A percentile compares a stretch with the other conserved stretches of the same genome.
phyloP scores from a whole-genome alignment of 53 echinoderm and acorn worm genomes.

The Mesocentrotus franciscanus region DNA sequence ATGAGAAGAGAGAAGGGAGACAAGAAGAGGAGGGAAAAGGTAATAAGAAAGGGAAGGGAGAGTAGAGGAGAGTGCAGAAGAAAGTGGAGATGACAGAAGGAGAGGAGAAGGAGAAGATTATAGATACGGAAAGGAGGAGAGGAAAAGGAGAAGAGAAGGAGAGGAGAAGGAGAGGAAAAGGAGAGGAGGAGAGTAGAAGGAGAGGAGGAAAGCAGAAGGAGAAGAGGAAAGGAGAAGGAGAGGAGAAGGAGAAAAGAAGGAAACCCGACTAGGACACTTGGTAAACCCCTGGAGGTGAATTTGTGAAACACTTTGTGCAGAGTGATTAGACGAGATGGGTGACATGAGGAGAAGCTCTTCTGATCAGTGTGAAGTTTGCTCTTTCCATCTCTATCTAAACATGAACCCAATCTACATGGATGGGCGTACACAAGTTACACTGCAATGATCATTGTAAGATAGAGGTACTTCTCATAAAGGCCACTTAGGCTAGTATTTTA shows the following conservation, averaged over 20 bases:
- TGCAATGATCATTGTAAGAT: slow-evolving; percentile 5
- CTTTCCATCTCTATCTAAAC: slow-evolving; percentile 29
- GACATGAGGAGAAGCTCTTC: not conserved
- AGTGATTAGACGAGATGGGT: slow-evolving; percentile 22
- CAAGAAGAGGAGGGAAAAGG: not conserved
- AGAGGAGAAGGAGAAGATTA: not conserved
- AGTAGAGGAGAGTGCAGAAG: not conserved
- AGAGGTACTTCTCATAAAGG: not conserved
- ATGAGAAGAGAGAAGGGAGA: not conserved
- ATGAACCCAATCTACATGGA: not conserved
- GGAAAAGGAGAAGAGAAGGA: not conserved
- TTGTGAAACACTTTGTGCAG: slow-evolving; percentile 17
- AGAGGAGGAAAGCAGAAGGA: no score
- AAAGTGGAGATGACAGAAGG: not conserved
- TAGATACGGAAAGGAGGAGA: no score
- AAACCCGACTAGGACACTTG: not conserved
- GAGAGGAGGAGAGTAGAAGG: not conserved
- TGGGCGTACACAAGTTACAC: not conserved
- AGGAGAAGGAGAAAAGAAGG: not conserved
- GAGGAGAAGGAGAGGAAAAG: not conserved
- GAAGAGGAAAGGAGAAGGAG: not conserved
- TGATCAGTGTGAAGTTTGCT: slow-evolving; percentile 30
- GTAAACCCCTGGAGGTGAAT: slow-evolving; percentile 46
- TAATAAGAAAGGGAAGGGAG: not conserved
- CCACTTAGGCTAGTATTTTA: not conserved